Evolutionary conservation across 2,113 vertebrate species (phyloP), one percentile per base, ranked within the genome.

Genomic region (Telmatochromis sp.): DNA sequence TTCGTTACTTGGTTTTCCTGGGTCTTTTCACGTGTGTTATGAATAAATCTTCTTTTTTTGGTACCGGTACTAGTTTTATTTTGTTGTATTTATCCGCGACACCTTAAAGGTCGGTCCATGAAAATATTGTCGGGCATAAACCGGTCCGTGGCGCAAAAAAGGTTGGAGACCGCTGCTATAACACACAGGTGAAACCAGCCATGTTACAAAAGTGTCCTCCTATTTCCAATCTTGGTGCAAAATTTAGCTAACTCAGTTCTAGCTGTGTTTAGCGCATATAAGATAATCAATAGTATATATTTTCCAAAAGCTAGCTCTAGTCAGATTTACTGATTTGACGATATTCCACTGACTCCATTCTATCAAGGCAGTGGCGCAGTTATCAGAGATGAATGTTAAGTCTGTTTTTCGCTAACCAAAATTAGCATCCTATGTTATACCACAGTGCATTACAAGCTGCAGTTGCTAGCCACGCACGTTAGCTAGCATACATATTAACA

Each of bases 311-410:
- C 2, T 75, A 28, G 14, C 23, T 47, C 1, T 75, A 1, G 68
- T 45, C 2, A 0, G 40, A 47, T 28, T 15, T 75, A 47, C 14
- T 47, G 70, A 73, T 26, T 42, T 26, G 40, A 45, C 21, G 2
- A 75, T 47, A 19, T 75, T 5, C 40, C 70, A 75, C 0, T 73
- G 4, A 47, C 6, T 28, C 40, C 70, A 47, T 73, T 0, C 4
- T 70, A 73, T 17, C 14, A 10, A 75, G 23, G 42, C 4, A 0
- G 14, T 28, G 9, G 4, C 1, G 15, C 68, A 47, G 14, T 28
- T 28, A 28, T 47, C 68, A 47, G 40, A 75, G 21, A 75, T 75
- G 23, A 75, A 75, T 17, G 14, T 11, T 28, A 26, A 47, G 23
- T 45, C 14, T 26, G 21, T 75, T 75, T 47, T 47, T 75, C 3